Evolutionary conservation across 2,113 vertebrate species (phyloP).

Genomic region (Pterocles orientalis): DNA sequence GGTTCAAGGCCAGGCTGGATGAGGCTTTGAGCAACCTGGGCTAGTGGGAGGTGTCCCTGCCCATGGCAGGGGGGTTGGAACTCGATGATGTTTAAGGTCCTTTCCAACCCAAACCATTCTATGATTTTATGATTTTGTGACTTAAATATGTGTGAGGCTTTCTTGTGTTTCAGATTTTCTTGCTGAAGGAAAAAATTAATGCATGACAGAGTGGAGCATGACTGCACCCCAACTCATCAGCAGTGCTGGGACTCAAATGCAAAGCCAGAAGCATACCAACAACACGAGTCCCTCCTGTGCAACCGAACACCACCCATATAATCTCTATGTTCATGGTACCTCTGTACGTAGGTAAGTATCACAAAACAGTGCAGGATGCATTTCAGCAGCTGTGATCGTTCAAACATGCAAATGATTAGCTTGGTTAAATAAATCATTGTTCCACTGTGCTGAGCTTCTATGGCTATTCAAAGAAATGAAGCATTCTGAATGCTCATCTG

Average conservation of each 20-base stretch:
- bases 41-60: too few relatives aligned
- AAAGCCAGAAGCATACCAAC: neutral
- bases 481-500: neutral
- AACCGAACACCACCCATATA: neutral
- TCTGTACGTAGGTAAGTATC: neutral
- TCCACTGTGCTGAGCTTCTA: neutral
- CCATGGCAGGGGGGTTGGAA: too few relatives aligned
- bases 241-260: neutral
- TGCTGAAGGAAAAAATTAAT: neutral
- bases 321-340: neutral
- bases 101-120: too few relatives aligned
- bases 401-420: neutral
- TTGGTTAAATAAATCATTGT: neutral
- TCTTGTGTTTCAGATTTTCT: neutral
- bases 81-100: too few relatives aligned
- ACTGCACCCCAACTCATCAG: neutral
- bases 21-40: too few relatives aligned
- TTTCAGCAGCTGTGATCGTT: neutral
- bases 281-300: neutral
- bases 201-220: neutral
- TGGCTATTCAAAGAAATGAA: neutral
- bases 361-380: neutral
- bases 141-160: neutral
- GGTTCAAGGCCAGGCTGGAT: too few relatives aligned
- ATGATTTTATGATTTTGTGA: too few relatives aligned